Conservation (phyloP, 2,113 vertebrate genomes). For the Lepisosteus osseus region DNA sequence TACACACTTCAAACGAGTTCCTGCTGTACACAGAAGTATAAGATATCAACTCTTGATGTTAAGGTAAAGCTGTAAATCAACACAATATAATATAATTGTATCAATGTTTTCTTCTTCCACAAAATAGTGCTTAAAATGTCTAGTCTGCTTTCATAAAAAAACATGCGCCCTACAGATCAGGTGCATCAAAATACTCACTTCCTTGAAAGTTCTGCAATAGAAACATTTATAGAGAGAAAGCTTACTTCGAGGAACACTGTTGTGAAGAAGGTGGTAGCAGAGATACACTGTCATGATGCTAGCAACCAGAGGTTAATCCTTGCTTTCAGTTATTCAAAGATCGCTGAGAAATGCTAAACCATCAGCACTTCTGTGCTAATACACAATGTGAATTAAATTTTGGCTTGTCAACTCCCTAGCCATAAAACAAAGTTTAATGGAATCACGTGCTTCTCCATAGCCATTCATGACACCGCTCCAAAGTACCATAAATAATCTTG, state of each 20-base stretch:
- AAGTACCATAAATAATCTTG: slow-evolving; percentile 97
- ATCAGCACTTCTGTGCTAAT: slow-evolving; percentile 98
- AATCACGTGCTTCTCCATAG: slow-evolving; percentile 95
- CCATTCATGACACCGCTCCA: slow-evolving; percentile 90
- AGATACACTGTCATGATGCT: slow-evolving; percentile 54
- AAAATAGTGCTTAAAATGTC: not conserved
- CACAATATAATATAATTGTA: not conserved
- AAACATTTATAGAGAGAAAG: slow-evolving; percentile 51
- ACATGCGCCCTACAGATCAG: slow-evolving; percentile 26
- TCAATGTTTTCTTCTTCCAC: not conserved
- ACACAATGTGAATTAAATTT: slow-evolving; percentile 99
- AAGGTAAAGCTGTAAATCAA: no score
- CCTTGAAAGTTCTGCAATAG: slow-evolving; percentile 41
- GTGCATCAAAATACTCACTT: slow-evolving; percentile 49
- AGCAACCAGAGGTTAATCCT: slow-evolving; percentile 53
- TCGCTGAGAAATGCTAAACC: slow-evolving; percentile 81
- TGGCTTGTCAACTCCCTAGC: slow-evolving; percentile 99
- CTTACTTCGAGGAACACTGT: slow-evolving; percentile 75
- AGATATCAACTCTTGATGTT: no score
- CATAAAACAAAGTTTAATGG: slow-evolving; percentile 99
- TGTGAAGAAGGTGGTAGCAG: slow-evolving; percentile 49
- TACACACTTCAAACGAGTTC: no score
- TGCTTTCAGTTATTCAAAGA: slow-evolving; percentile 74
- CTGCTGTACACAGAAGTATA: no score
- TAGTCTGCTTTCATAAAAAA: slow-evolving; percentile 4